Percentiles rank a stretch among this genome's conserved stretches.
Conservation (phyloP, 2,797 vertebrate species). For the Pteropus rufus region DNA sequence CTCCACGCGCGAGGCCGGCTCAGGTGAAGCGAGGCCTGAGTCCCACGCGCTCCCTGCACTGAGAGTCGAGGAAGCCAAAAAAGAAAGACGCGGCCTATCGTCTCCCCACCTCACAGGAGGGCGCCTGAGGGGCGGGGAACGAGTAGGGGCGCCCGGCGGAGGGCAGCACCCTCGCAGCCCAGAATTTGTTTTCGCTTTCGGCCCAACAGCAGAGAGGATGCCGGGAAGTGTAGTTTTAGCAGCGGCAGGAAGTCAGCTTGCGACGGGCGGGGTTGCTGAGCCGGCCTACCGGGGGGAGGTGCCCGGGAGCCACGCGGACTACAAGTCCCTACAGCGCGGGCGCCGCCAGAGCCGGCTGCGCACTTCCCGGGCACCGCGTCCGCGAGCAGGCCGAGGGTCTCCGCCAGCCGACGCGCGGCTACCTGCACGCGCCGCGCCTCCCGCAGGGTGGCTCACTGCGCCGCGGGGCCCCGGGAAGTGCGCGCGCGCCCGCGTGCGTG, state of each 20-base stretch:
- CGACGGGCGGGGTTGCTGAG: slow-evolving; percentile 39
- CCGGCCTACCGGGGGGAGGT: neutral
- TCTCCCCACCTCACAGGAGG: slow-evolving; percentile 50
- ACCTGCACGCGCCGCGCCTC: neutral
- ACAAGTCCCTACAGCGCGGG: slow-evolving; percentile 53
- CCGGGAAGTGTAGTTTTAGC: slow-evolving; percentile 81
- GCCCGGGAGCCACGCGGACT: slow-evolving; percentile 15
- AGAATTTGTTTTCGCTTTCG: slow-evolving; percentile 84
- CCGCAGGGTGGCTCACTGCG: neutral
- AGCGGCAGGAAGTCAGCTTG: slow-evolving; percentile 61
- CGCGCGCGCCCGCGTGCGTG: neutral
- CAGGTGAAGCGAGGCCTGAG: slow-evolving; percentile 19
- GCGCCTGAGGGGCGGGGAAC: slow-evolving; percentile 43
- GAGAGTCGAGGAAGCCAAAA: neutral
- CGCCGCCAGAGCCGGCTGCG: neutral
- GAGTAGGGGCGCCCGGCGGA: slow-evolving; percentile 25
- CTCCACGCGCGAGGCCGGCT: neutral
- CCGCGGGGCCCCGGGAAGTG: neutral
- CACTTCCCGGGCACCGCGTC: neutral
- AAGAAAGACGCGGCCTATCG: slow-evolving; percentile 32
- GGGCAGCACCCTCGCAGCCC: slow-evolving; percentile 54
- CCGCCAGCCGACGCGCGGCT: neutral
- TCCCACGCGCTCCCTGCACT: neutral
- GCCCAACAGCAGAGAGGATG: slow-evolving; percentile 67
- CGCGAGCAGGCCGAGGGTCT: neutral